Percentiles rank a stretch among this genome's conserved stretches.
Evolutionary conservation across 2,888 invertebrate genomes (phyloP).

Genomic region (Sipunculus nudus): DNA sequence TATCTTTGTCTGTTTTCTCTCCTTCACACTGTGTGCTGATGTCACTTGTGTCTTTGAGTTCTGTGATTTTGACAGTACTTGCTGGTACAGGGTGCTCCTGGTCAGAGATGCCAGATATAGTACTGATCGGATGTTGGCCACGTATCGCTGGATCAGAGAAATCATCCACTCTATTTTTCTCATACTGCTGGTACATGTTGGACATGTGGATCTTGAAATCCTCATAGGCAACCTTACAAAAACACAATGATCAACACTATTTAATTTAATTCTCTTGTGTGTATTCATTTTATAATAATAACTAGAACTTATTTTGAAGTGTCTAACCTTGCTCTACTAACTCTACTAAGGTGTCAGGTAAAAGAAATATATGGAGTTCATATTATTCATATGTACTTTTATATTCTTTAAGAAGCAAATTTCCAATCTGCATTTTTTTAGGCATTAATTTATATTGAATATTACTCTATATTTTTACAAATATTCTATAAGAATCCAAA

Average conservation of each 20-base stretch:
- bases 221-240: conserved; percentile 88
- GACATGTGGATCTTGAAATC: conserved; percentile 97
- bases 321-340: no score
- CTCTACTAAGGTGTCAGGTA: no score
- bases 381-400: no score
- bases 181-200: conserved; percentile 84
- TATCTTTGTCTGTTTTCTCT: conserved; percentile 21
- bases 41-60: conserved; percentile 42
- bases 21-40: conserved; percentile 17
- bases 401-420: no score
- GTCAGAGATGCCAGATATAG: conserved; percentile 80
- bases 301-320: no score
- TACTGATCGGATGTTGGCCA: conserved; percentile 92
- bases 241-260: conserved; percentile 12
- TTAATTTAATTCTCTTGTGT: neutral
- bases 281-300: neutral
- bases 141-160: conserved; percentile 94
- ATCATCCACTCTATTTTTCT: conserved; percentile 91
- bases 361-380: no score
- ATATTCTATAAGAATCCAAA: no score
- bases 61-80: conserved; percentile 55
- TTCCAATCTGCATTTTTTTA: no score
- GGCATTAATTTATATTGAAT: no score
- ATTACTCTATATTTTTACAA: no score
- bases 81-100: neutral